These are phyloP conservation scores for Uropsilus gracilis DNA, from an alignment of 2,113 vertebrate species.

Conservation along the genomic window DNA sequence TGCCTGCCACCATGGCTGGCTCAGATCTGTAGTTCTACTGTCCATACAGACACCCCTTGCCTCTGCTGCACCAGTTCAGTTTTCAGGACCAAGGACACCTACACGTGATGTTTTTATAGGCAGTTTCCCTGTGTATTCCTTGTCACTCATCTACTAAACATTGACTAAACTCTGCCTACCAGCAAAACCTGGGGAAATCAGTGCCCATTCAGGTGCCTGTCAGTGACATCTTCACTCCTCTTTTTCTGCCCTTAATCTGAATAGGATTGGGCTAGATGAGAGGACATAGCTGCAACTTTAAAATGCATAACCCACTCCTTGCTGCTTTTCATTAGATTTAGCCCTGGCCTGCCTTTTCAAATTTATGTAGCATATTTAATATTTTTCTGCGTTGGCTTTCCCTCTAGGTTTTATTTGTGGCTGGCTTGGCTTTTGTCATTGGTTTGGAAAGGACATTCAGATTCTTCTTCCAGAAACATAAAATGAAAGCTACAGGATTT, in stretches of 20 bases:
- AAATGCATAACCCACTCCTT: not conserved
- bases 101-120: not conserved
- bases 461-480: constrained; percentile 99
- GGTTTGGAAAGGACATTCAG: constrained; percentile 97
- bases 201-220: not conserved
- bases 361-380: not conserved
- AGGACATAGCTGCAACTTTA: not conserved
- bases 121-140: not conserved
- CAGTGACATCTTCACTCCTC: not conserved
- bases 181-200: not conserved
- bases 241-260: not conserved
- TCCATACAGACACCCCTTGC: not conserved
- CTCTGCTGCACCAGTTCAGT: too few species aligned
- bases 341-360: not conserved
- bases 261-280: not conserved
- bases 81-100: not conserved
- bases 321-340: not conserved
- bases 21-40: not conserved
- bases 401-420: constrained; percentile 96
- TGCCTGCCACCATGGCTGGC: too few species aligned
- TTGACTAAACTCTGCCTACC: not conserved
- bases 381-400: constrained; percentile 47
- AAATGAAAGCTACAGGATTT: constrained; percentile 97
- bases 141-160: not conserved
- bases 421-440: constrained; percentile 96